phyloP scores from a whole-genome alignment of 2,888 invertebrate genomes.

The Euphydryas editha region DNA sequence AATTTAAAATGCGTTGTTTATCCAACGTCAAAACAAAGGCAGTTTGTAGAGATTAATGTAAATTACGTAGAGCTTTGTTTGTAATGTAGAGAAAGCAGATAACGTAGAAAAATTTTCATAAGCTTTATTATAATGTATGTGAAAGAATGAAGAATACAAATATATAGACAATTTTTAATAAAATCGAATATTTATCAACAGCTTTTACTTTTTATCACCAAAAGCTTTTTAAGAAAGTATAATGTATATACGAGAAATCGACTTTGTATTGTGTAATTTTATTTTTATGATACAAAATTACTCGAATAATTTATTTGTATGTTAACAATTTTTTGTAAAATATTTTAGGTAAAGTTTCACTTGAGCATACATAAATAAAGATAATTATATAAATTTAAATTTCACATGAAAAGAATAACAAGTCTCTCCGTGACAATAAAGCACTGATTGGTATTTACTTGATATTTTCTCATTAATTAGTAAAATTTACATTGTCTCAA shows the following conservation, averaged over 20 bases:
- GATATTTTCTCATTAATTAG: constrained; percentile 1
- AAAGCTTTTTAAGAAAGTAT: too few species aligned
- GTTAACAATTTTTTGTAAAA: too few species aligned
- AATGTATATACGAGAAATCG: too few species aligned
- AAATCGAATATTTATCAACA: too few species aligned
- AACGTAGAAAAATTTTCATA: neutral
- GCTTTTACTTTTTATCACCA: too few species aligned
- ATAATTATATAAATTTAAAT: neutral
- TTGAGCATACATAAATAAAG: neutral
- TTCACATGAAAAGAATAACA: neutral
- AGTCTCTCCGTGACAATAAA: neutral
- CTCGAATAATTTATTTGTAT: too few species aligned
- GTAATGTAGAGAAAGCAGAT: constrained; percentile 15
- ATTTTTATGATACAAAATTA: too few species aligned
- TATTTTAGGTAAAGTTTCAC: neutral
- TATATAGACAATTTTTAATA: too few species aligned
- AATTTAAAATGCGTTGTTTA: constrained; percentile 16
- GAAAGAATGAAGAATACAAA: too few species aligned
- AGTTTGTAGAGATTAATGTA: constrained; percentile 27
- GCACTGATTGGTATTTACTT: neutral
- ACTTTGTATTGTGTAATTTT: too few species aligned
- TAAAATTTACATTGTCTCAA: constrained; percentile 2
- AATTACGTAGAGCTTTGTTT: constrained; percentile 23
- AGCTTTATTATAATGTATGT: neutral
- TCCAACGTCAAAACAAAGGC: constrained; percentile 23